These are phyloP conservation scores for Atherinomorus stipes DNA, from an alignment of 2,113 vertebrate genomes.

Conservation along the genomic window DNA sequence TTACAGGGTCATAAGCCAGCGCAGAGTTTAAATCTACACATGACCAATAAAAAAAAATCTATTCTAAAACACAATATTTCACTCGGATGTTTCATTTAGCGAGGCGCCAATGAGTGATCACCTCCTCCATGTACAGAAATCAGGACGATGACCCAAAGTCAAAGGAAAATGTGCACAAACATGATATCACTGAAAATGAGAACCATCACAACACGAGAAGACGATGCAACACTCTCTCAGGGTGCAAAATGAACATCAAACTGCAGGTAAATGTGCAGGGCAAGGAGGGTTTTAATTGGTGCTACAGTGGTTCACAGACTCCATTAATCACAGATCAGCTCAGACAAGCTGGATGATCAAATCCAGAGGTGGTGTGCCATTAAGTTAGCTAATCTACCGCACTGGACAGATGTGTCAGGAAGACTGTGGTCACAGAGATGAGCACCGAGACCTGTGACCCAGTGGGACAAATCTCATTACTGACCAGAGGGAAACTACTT, in stretches of 20 bases:
- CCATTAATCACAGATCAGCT: conserved; percentile 60
- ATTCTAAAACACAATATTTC: neutral
- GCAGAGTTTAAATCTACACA: neutral
- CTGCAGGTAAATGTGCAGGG: neutral
- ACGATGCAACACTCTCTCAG: too few species aligned
- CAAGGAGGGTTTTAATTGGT: conserved; percentile 45
- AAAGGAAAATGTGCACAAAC: neutral
- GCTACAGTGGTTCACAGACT: conserved; percentile 34
- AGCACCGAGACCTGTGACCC: conserved; percentile 9
- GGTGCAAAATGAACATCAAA: conserved; percentile 18
- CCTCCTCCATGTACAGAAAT: neutral
- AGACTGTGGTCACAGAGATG: conserved; percentile 21
- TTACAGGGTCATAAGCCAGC: neutral
- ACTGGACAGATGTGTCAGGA: conserved; percentile 23
- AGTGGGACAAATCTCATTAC: conserved; percentile 25
- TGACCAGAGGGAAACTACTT: neutral
- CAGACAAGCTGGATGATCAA: conserved; percentile 64
- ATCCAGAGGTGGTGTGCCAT: conserved; percentile 40
- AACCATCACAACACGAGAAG: too few species aligned
- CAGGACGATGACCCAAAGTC: neutral
- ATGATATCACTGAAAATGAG: too few species aligned
- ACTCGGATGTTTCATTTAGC: too few species aligned
- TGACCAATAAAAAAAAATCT: neutral
- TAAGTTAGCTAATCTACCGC: conserved; percentile 32
- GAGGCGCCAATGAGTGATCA: too few species aligned